phyloP scores from a whole-genome alignment of 2,888 invertebrate species.

The Synanthedon tipuliformis region DNA sequence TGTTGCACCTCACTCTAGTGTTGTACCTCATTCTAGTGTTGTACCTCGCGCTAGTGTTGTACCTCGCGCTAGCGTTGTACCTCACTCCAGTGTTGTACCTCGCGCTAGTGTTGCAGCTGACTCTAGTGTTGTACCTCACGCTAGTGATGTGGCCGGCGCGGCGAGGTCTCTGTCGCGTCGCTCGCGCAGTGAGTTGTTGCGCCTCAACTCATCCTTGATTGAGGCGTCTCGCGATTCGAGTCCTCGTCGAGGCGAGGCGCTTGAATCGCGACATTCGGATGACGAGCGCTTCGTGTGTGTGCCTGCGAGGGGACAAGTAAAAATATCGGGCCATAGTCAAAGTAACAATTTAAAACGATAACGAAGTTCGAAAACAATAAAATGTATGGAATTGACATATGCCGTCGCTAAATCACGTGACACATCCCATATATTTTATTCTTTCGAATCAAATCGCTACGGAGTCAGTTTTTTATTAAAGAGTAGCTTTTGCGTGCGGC shows the following conservation, averaged over 20 bases:
- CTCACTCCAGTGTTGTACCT: background rate
- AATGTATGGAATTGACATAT: no score
- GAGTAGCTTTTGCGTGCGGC: no score
- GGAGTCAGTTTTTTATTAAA: no score
- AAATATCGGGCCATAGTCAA: no score
- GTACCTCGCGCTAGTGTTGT: background rate
- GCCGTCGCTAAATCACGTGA: no score
- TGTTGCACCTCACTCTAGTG: no score
- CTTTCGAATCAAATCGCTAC: no score
- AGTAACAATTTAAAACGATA: no score
- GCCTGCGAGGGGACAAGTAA: constrained; percentile 19
- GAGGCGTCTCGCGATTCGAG: constrained; percentile 45
- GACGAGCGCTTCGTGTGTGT: constrained; percentile 64
- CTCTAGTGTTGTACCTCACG: constrained; percentile 25
- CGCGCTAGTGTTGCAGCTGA: background rate
- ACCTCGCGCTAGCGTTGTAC: no score
- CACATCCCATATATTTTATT: no score
- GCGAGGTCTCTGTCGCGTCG: constrained; percentile 33
- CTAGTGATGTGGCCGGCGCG: constrained; percentile 42
- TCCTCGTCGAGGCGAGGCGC: constrained; percentile 45
- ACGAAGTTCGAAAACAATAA: no score
- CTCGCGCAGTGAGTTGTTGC: constrained; percentile 56
- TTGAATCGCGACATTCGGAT: constrained; percentile 57
- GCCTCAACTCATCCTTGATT: constrained; percentile 45
- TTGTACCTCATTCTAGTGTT: no score